These are phyloP conservation scores for Camelus bactrianus DNA, from an alignment of 2,113 vertebrate genomes.

Conservation along the genomic window DNA sequence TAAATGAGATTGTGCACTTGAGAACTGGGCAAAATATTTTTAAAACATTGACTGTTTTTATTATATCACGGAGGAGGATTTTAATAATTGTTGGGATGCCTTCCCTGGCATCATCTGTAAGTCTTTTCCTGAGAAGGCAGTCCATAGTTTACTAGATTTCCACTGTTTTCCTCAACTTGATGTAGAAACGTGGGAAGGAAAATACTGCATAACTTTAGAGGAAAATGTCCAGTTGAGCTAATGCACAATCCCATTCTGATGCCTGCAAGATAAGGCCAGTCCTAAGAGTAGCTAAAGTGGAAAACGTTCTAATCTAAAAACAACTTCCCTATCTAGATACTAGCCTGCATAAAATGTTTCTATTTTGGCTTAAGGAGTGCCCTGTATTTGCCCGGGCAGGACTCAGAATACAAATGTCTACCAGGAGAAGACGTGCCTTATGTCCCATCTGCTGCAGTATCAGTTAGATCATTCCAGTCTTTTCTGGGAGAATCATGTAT, in stretches of 20 bases:
- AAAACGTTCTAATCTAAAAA: background rate
- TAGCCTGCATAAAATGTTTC: background rate
- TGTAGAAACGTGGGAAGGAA: background rate
- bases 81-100: background rate
- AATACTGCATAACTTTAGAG: background rate
- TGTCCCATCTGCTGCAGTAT: background rate
- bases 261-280: background rate
- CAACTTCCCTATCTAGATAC: background rate
- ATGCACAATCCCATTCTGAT: background rate
- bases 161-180: background rate
- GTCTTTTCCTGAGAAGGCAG: background rate
- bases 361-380: background rate
- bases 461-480: background rate
- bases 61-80: background rate
- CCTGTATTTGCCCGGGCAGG: background rate
- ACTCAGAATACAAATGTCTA: constrained; percentile 42
- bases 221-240: background rate
- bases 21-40: constrained; percentile 21
- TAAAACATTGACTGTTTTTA: background rate
- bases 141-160: background rate
- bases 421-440: background rate
- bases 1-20: background rate
- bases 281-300: background rate
- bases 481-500: background rate
- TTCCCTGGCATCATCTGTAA: background rate